Evolutionary conservation across 2,113 vertebrate species (phyloP), one percentile per base, ranked within the genome.

Genomic region (Eulemur macaco): DNA sequence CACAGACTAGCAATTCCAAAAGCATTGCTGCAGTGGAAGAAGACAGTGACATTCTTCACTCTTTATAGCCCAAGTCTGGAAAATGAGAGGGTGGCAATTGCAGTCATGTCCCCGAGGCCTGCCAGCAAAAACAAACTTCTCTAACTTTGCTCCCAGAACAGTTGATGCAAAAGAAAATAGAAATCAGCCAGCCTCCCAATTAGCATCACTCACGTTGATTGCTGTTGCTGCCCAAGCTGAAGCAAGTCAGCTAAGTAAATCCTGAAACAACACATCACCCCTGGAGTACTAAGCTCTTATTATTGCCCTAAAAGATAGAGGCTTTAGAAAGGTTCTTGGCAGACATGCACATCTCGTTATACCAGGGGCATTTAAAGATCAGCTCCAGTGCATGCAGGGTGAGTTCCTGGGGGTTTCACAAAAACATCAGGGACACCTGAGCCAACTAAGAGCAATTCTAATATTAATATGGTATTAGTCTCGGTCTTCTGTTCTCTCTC

Each of bases 71-170:
- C 8, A n/a, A 42, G 37, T 31, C 92, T 73, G 71, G 86, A 60
- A 97, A 94, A 96, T 93, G 42, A 25, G 8, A 93, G 93, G 42
- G 84, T 63, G 4, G 74, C 97, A 94, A 97, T 97, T 69, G 81
- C 92, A 91, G 74, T 69, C 23, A 47, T 96, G 97, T 97, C 96
- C 90, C 60, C 27, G 1, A 85, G 50, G 95, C 15, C 60, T 96
- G 45, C 63, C 97, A 94, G 73, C 86, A 94, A 95, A 97, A 97
- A 95, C 42, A 74, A 98, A 94, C 25, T 92, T n/a, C 86, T 92
- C 68, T 42, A 89, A 77, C 90, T 81, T 94, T 85, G 63, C 8
- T 97, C 92, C 86, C 84, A 42, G 64, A 45, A 31, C 45, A 39
- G 81, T 71, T 81, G 91, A 91, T 86, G 83, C 60, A 94, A 87